Conservation (phyloP, 2,113 vertebrate genomes). For the Hyla sarda region DNA sequence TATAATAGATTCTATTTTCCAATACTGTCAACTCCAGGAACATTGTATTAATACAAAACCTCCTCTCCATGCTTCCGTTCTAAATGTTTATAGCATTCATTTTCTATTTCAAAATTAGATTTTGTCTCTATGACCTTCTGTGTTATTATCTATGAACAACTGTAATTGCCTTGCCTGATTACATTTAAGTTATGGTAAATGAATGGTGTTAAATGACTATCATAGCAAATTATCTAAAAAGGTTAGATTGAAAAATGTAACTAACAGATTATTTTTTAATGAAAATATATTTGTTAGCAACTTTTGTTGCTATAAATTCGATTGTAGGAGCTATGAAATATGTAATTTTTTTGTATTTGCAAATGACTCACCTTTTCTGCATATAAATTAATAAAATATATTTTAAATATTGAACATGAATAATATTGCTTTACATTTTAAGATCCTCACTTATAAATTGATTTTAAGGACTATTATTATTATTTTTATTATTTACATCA, state of each 20-base stretch:
- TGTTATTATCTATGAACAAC: slow-evolving; percentile 57
- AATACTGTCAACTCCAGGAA: slow-evolving; percentile 24
- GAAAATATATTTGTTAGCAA: slow-evolving; percentile 54
- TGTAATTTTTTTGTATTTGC: not conserved
- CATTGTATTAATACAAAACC: slow-evolving; percentile 36
- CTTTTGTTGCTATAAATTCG: slow-evolving; percentile 41
- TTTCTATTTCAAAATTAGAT: slow-evolving; percentile 53
- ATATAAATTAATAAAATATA: not conserved
- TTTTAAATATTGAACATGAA: not conserved
- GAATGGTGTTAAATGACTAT: slow-evolving; percentile 59
- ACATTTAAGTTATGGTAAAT: slow-evolving; percentile 59
- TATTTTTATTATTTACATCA: not conserved
- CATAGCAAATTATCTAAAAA: slow-evolving; percentile 58
- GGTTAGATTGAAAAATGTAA: slow-evolving; percentile 58
- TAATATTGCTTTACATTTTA: not conserved
- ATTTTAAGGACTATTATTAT: not conserved
- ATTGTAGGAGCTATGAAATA: slow-evolving; percentile 21
- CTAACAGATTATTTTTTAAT: slow-evolving; percentile 55
- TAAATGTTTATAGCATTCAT: slow-evolving; percentile 53
- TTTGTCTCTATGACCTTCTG: slow-evolving; percentile 54
- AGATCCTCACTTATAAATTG: not conserved
- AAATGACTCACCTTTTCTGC: not conserved
- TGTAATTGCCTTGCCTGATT: slow-evolving; percentile 56
- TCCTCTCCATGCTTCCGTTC: slow-evolving; percentile 25
- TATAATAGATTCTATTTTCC: slow-evolving; percentile 16